Conservation (phyloP, 2,797 vertebrate genomes). For the Siniperca obscura region DNA sequence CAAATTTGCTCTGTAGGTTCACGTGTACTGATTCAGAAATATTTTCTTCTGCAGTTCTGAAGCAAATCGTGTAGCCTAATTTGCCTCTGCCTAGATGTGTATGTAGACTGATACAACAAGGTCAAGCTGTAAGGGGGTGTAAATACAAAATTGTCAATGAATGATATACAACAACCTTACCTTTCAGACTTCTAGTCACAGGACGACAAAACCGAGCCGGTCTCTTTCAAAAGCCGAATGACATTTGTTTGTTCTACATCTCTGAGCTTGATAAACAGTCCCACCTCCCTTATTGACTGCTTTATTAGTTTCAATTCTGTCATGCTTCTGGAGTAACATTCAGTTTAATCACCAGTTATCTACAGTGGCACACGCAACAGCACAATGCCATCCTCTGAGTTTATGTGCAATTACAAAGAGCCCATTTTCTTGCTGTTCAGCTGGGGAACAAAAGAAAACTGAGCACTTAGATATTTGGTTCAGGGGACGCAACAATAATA, state of each 20-base stretch:
- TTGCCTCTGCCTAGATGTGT: neutral
- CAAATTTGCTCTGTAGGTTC: conserved; percentile 6
- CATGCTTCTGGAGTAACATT: conserved; percentile 67
- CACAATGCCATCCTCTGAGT: conserved; percentile 71
- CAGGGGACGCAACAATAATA: conserved; percentile 69
- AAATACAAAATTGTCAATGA: conserved; percentile 17
- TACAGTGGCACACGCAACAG: conserved; percentile 63
- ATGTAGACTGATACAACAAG: conserved; percentile 20
- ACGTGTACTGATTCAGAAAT: neutral
- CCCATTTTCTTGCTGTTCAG: conserved; percentile 73
- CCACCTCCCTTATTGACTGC: conserved; percentile 71
- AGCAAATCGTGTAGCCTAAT: neutral
- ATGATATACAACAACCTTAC: conserved; percentile 30
- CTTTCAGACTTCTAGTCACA: conserved; percentile 44
- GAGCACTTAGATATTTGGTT: conserved; percentile 73
- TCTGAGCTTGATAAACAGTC: conserved; percentile 59
- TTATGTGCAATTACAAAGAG: conserved; percentile 78
- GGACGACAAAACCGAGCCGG: conserved; percentile 30
- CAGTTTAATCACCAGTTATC: conserved; percentile 78
- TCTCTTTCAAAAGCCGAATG: conserved; percentile 22
- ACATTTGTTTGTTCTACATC: conserved; percentile 60
- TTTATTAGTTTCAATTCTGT: conserved; percentile 78
- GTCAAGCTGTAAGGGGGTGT: conserved; percentile 17
- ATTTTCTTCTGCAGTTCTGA: neutral
- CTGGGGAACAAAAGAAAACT: conserved; percentile 76